Evolutionary conservation across 2,113 vertebrate species (phyloP), one percentile per base, ranked within the genome.

Genomic region (Oceanites oceanicus): DNA sequence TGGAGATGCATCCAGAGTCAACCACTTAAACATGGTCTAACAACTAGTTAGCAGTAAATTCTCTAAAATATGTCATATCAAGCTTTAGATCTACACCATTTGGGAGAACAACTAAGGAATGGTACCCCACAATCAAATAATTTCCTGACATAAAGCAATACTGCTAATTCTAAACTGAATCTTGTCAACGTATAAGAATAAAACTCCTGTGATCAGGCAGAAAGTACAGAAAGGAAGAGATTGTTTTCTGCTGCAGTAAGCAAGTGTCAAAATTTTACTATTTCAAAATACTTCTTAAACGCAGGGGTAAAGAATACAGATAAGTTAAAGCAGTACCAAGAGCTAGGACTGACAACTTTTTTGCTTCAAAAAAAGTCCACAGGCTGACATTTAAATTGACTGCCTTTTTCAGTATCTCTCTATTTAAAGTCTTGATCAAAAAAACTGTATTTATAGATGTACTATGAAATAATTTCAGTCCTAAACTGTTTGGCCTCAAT

Each of bases 341-440:
- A 90, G 47, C 32, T 71, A 56, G 40, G 58, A 88, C 38, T 63
- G 85, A 88, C 70, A 95, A 79, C 38, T 38, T 77, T 34, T 59
- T 40, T n/a, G 21, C 61, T 67, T 23, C 10, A 76, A 80, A 45
- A 66, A 78, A 55, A 52, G 16, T 55, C 73, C 81, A 81, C 36
- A 85, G 66, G 49, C 42, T 87, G 88, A 78, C 88, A 88, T 88
- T 86, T 92, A 94, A 76, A 79, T 74, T 80, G 58, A 79, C 83
- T 87, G 70, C 23, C 38, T 85, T 84, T 49, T 87, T 38, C 85
- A 76, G 62, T 26, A 85, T 29, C 49, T 86, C 53, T 26, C 40
- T 78, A 58, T 63, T 73, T 86, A 27, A 71, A 93, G 53, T 40
- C 68, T 84, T 72, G 44, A 92, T 83, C 20, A 77, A 81, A 80